Evolutionary conservation across 2,113 vertebrate genomes (phyloP).

Genomic region (Opisthocomus hoazin): DNA sequence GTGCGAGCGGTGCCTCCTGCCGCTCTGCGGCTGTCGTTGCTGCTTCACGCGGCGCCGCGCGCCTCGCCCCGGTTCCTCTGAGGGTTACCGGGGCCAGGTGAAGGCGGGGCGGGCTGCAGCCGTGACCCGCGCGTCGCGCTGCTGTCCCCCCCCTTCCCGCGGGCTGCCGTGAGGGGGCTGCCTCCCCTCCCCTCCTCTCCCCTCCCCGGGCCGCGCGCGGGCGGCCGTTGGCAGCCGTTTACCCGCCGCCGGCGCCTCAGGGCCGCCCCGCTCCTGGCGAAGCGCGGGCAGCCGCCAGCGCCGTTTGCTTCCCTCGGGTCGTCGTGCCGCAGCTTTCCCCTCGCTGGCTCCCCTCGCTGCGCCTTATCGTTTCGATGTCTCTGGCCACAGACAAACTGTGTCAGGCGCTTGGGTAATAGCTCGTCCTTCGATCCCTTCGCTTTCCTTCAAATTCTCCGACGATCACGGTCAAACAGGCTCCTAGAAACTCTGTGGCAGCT

Average conservation of each 20-base stretch:
- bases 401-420: background rate
- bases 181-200: too few relatives aligned
- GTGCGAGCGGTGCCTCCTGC: background rate
- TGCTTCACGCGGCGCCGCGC: background rate
- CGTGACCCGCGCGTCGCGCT: too few relatives aligned
- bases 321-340: rapidly evolving
- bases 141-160: too few relatives aligned
- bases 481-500: background rate
- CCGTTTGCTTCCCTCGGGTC: too few relatives aligned
- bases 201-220: too few relatives aligned
- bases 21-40: background rate
- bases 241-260: too few relatives aligned
- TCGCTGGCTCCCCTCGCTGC: rapidly evolving
- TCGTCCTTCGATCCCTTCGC: background rate
- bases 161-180: too few relatives aligned
- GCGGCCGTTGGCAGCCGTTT: background rate
- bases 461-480: background rate
- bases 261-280: background rate
- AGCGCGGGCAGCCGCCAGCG: background rate
- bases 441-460: background rate
- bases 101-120: too few relatives aligned
- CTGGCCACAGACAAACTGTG: too few relatives aligned
- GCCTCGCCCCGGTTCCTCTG: background rate
- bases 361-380: background rate
- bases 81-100: background rate